Base-by-base conservation (phyloP, 2,797 vertebrate species). In the Xenentodon cancila region DNA sequence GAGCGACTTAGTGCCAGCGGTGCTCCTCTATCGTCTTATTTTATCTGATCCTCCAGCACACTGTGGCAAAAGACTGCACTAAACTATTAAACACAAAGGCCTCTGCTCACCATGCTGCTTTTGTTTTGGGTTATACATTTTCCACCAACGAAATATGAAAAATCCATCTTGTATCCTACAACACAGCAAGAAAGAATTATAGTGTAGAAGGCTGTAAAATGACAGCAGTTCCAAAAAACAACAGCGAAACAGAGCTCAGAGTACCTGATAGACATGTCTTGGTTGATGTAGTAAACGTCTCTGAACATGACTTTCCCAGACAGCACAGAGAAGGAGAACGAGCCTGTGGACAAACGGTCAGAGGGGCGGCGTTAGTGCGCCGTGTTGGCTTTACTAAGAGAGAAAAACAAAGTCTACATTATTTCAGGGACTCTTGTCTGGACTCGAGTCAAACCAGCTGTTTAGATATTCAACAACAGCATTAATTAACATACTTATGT, bases 131-230 rank as follows among this genome's bases (percentile, higher is more conserved):
- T 98, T 98, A 81, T 98, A 99, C 95, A 98, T 96, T 91, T 99
- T 99, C 98, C 98, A 99, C 98, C 97, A 99, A 5, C 97, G 96
- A 91, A 99, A 99, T 92, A 99, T 99, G 85, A 99, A 91, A 81
- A 99, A 97, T 73, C 97, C 97, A 84, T 99, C 98, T 79, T 99
- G 98, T 91, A 99, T 97, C 93, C 98, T 99, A 74, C 21, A 22
- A 68, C 37, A 67, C 2, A 53, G 2, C 45, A 8, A 47, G 5
- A 17, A 54, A 53, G 22, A 19, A 32, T 17, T 21, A 6, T 20
- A 9, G 45, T 6, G 12, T 13, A 47, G 45, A 12, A 20, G 5
- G 9, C 9, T 9, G 21, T 19, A 9, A 47, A 20, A 47, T 13
- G 17, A 18, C 17, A 47, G 19, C 1, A 7, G 4, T 64, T n/a